Percentiles rank a stretch among this genome's conserved stretches.
Conservation (phyloP, 1,140 invertebrate species). For the Probaryconus sp. region DNA sequence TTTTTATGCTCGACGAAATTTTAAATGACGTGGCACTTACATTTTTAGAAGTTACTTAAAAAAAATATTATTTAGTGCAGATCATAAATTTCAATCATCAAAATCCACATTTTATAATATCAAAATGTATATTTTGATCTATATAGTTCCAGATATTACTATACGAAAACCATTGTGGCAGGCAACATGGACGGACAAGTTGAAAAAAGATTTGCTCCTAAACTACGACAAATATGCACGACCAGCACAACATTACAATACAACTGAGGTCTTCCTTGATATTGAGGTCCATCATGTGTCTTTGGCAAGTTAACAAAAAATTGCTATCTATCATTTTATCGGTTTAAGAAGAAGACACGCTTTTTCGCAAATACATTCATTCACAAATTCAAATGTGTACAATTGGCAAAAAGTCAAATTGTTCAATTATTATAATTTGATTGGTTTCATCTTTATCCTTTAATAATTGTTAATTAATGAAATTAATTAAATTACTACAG, state of each 20-base stretch:
- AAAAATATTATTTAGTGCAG: no score
- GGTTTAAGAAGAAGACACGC: no score
- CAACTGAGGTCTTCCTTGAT: slow-evolving; percentile 79
- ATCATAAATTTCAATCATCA: no score
- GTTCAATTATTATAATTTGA: background rate
- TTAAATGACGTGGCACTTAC: no score
- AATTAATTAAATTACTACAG: slow-evolving; percentile 61
- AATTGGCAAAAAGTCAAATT: no score
- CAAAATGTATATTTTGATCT: slow-evolving; percentile 1
- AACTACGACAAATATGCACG: slow-evolving; percentile 83
- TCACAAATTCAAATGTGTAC: no score
- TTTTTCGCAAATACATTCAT: no score
- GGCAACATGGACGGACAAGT: slow-evolving; percentile 79
- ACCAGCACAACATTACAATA: slow-evolving; percentile 79
- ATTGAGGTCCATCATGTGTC: slow-evolving; percentile 80
- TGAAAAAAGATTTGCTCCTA: slow-evolving; percentile 80
- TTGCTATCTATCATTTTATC: no score
- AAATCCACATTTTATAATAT: no score
- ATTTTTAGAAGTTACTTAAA: no score
- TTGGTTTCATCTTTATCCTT: background rate
- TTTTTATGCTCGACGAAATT: no score
- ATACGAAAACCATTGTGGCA: slow-evolving; percentile 77
- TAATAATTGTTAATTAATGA: slow-evolving; percentile 1
- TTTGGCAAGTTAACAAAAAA: slow-evolving; percentile 76
- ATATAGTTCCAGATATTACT: slow-evolving; percentile 9